These are phyloP conservation scores for Autographa gamma DNA, from an alignment of 2,888 invertebrate genomes.

Conservation along the genomic window DNA sequence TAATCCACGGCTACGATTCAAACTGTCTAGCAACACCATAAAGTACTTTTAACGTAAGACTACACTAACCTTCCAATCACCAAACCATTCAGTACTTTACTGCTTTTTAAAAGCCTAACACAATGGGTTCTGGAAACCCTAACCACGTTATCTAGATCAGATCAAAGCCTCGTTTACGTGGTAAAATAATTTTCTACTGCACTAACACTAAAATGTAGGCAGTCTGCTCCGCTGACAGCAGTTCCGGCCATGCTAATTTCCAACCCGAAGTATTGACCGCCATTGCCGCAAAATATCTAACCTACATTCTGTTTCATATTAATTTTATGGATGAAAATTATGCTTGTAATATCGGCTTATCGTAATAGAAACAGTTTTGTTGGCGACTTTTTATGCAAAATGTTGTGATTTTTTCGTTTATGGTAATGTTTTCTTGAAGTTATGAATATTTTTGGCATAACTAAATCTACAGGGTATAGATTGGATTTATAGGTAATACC, in stretches of 20 bases:
- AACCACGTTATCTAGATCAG: neutral
- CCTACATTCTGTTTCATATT: slow-evolving; percentile 25
- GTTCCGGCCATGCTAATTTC: slow-evolving; percentile 31
- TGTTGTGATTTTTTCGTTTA: neutral
- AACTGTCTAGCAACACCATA: no score
- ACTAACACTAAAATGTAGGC: slow-evolving; percentile 10
- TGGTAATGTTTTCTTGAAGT: neutral
- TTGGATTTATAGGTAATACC: no score
- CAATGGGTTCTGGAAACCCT: neutral
- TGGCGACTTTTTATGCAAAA: neutral
- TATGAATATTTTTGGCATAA: neutral
- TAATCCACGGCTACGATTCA: no score
- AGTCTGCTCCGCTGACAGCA: slow-evolving; percentile 17
- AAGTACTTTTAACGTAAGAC: no score
- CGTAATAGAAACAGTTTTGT: neutral
- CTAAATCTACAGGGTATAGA: no score
- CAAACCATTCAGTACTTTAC: neutral
- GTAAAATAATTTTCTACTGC: slow-evolving; percentile 21
- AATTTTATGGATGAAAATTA: slow-evolving; percentile 39
- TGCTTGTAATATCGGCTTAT: slow-evolving; percentile 13
- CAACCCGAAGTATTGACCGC: slow-evolving; percentile 18
- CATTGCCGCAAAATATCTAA: slow-evolving; percentile 18
- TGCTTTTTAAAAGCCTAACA: neutral
- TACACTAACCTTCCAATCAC: neutral
- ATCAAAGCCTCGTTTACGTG: neutral